Evolutionary conservation across 2,797 vertebrate genomes (phyloP).

Genomic region (Xiphorhynchus erythropygius): DNA sequence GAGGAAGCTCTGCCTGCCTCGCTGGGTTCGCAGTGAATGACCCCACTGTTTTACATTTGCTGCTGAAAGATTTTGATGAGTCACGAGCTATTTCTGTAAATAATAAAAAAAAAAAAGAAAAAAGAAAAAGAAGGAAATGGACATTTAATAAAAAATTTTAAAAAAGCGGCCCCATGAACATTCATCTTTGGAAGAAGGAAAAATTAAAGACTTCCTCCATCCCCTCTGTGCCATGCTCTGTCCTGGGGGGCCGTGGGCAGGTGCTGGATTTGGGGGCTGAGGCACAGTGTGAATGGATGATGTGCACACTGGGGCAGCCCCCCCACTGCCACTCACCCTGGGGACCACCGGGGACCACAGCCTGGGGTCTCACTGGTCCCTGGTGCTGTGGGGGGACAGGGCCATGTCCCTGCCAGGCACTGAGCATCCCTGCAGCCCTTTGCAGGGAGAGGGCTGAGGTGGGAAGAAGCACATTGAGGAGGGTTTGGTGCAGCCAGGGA

Average conservation of each 20-base stretch:
- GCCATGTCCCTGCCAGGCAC: accelerated
- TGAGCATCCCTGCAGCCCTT: background rate
- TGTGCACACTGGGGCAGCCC: accelerated
- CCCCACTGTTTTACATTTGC: constrained; percentile 46
- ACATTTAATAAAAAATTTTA: background rate
- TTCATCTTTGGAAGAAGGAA: background rate
- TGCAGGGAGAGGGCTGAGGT: background rate
- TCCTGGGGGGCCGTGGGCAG: background rate
- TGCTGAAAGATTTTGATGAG: constrained; percentile 54
- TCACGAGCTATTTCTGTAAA: constrained; percentile 65
- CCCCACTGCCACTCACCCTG: background rate
- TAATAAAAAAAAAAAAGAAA: background rate
- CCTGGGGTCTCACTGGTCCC: accelerated
- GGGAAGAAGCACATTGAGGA: accelerated
- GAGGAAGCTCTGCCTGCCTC: background rate
- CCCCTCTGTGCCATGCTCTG: accelerated
- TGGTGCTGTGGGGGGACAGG: background rate
- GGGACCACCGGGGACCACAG: accelerated
- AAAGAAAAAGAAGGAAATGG: background rate
- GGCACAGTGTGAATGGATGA: background rate
- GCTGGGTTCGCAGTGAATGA: constrained; percentile 43
- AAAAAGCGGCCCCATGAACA: background rate
- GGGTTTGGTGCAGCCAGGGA: accelerated
- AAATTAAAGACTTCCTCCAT: background rate
- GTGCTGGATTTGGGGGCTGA: background rate